phyloP scores from a whole-genome alignment of 2,888 invertebrate genomes.

The Morpho achilles region DNA sequence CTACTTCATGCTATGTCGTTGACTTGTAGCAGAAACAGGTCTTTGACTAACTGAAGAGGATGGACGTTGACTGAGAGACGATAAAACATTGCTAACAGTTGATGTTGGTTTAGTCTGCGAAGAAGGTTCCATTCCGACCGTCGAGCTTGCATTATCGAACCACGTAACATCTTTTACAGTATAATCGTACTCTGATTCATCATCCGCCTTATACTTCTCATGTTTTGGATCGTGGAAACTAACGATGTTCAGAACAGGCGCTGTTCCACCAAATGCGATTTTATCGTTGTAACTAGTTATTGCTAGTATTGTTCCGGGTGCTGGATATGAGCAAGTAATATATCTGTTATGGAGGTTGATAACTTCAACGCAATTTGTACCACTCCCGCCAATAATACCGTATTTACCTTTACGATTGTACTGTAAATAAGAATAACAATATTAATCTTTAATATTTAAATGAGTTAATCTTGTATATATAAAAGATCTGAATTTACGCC shows the following conservation, averaged over 20 bases:
- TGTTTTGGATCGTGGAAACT: constrained; percentile 67
- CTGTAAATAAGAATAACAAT: constrained; percentile 39
- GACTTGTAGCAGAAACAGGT: not conserved
- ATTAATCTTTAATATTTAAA: not conserved
- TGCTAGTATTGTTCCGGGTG: constrained; percentile 52
- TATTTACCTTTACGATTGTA: constrained; percentile 71
- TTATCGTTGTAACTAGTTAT: constrained; percentile 55
- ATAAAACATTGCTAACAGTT: not conserved
- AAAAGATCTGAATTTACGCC: no score
- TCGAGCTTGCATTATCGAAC: constrained; percentile 20
- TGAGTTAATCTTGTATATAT: no score
- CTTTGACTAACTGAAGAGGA: constrained; percentile 11
- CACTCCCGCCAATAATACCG: constrained; percentile 67
- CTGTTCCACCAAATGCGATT: constrained; percentile 66
- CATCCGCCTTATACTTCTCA: constrained; percentile 42
- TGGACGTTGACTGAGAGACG: constrained; percentile 15
- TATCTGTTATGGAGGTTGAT: constrained; percentile 69
- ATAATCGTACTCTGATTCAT: constrained; percentile 24
- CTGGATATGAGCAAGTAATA: constrained; percentile 63
- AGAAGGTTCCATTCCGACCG: constrained; percentile 1
- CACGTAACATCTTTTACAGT: constrained; percentile 27
- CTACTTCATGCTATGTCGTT: not conserved
- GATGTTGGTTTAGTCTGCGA: constrained; percentile 11
- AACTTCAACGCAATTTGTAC: constrained; percentile 65
- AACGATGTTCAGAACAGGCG: constrained; percentile 57